A percentile compares a stretch with the other conserved stretches of the same genome.
Evolutionary conservation across 23 tunicate genomes (phyloP).

Genomic region (Aplidium turbinatum): DNA sequence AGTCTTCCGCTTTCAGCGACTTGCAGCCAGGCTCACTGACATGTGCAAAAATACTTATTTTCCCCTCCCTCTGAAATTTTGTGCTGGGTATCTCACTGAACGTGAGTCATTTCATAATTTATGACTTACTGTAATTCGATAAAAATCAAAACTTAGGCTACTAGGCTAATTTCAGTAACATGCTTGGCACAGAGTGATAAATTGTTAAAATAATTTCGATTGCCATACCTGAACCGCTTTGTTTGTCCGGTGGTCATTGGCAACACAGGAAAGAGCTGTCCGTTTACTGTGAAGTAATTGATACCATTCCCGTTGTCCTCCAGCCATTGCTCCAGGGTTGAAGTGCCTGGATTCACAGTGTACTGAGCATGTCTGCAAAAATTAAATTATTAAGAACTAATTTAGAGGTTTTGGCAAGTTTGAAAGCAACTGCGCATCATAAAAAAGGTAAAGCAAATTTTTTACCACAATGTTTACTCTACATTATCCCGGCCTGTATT

Average conservation of each 20-base stretch:
- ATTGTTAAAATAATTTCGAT: background rate
- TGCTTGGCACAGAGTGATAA: background rate
- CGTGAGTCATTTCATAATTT: background rate
- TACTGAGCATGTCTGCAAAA: conserved; percentile 20
- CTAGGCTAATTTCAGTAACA: background rate
- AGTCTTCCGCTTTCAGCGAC: too few species aligned
- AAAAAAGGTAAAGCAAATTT: too few species aligned
- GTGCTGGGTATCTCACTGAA: background rate
- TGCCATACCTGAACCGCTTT: conserved; percentile 75
- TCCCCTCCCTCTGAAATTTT: background rate
- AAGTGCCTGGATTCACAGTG: conserved; percentile 8
- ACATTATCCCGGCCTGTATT: too few species aligned
- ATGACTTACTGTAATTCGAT: background rate
- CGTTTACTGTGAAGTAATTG: conserved; percentile 66
- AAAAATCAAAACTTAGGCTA: background rate
- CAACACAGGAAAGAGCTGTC: conserved; percentile 59
- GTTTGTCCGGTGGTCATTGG: conserved; percentile 46
- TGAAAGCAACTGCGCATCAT: too few species aligned
- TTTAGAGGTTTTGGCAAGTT: too few species aligned
- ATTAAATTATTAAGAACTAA: too few species aligned
- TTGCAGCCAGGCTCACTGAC: background rate
- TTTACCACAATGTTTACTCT: too few species aligned
- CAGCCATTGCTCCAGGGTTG: conserved; percentile 42
- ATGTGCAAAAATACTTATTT: background rate
- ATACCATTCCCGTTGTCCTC: conserved; percentile 19